Evolutionary conservation across 2,888 invertebrate species (phyloP).

Genomic region (Geotrupes spiniger): DNA sequence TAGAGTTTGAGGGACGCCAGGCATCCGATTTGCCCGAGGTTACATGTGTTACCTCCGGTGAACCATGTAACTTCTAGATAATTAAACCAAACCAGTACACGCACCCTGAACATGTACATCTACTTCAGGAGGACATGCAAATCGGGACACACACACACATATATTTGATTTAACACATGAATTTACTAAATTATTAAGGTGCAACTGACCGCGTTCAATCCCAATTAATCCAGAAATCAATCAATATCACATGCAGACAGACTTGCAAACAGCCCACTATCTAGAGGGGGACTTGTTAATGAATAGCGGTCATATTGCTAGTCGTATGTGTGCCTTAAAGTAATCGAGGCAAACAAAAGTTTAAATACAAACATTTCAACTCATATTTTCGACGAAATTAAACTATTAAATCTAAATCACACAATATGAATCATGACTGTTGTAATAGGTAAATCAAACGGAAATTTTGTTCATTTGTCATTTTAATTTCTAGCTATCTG

Average conservation of each 20-base stretch:
- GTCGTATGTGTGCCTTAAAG: not conserved
- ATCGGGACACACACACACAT: conserved; percentile 20
- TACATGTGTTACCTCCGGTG: conserved; percentile 33
- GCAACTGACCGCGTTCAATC: conserved; percentile 29
- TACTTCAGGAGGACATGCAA: conserved; percentile 26
- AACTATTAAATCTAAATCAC: too few relatives aligned
- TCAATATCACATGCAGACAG: conserved; percentile 25
- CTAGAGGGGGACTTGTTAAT: conserved; percentile 1
- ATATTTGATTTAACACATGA: conserved; percentile 27
- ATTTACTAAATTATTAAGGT: conserved; percentile 32
- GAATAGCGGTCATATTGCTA: conserved; percentile 1
- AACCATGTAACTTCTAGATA: conserved; percentile 26
- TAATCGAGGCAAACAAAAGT: too few relatives aligned
- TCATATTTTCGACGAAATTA: too few relatives aligned
- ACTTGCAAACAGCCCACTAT: conserved; percentile 4
- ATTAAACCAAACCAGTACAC: conserved; percentile 16
- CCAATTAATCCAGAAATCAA: conserved; percentile 29
- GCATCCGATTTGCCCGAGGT: conserved; percentile 25
- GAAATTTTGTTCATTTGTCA: too few relatives aligned
- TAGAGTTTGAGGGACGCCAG: conserved; percentile 26
- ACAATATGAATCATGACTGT: too few relatives aligned
- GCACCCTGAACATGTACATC: conserved; percentile 22
- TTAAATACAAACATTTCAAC: too few relatives aligned
- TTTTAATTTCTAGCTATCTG: too few relatives aligned
- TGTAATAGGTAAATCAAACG: too few relatives aligned